phyloP scores from a whole-genome alignment of 2,113 vertebrate genomes.

The Sporophila hypoxantha region DNA sequence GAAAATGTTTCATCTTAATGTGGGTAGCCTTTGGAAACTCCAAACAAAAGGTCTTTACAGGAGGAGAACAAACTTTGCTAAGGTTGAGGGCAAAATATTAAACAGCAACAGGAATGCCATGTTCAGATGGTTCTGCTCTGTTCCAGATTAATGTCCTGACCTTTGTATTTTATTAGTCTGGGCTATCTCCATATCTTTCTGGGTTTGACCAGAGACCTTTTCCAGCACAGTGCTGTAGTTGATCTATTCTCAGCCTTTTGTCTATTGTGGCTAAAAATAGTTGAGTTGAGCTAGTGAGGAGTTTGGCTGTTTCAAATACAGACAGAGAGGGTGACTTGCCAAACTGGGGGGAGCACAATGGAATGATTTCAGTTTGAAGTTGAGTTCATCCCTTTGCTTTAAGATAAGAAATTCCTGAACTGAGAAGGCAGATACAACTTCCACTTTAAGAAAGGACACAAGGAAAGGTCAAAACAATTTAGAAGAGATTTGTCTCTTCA shows the following conservation, averaged over 20 bases:
- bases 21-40: background rate
- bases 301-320: constrained; percentile 1
- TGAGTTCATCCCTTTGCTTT: constrained; percentile 22
- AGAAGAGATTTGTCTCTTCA: constrained; percentile 50
- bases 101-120: background rate
- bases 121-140: background rate
- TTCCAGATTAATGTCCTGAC: background rate
- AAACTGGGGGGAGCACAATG: background rate
- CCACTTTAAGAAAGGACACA: constrained; percentile 33
- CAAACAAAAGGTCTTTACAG: background rate
- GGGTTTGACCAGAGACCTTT: background rate
- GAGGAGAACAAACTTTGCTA: background rate
- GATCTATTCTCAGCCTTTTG: constrained; percentile 26
- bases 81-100: background rate
- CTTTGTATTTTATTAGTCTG: background rate
- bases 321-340: constrained; percentile 8
- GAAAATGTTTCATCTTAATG: background rate
- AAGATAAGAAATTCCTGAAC: constrained; percentile 52
- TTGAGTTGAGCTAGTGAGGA: constrained; percentile 3
- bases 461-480: constrained; percentile 66
- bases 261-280: constrained; percentile 30
- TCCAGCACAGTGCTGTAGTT: background rate
- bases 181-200: background rate
- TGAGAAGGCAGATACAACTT: constrained; percentile 25
- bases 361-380: constrained; percentile 20